Evolutionary conservation across 1,140 invertebrate genomes (phyloP).

Genomic region (Latrodectus geometricus): DNA sequence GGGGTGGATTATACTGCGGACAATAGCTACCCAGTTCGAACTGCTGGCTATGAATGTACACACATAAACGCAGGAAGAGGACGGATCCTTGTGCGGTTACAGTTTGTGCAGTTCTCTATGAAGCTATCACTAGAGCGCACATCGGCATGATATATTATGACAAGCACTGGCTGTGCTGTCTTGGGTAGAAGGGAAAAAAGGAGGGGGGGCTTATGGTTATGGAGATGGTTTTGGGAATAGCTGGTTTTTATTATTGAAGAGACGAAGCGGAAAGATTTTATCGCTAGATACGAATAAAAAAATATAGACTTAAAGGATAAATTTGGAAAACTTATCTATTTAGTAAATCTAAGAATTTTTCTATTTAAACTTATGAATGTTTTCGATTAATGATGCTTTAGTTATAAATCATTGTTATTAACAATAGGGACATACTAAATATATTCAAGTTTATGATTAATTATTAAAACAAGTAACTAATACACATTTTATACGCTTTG

Average conservation of each 20-base stretch:
- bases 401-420: too few species aligned
- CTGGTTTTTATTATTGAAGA: conserved; percentile 13
- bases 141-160: conserved; percentile 54
- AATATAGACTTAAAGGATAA: too few species aligned
- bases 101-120: conserved; percentile 30
- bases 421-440: too few species aligned
- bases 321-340: too few species aligned
- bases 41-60: conserved; percentile 15
- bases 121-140: conserved; percentile 50
- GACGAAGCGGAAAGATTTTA: conserved; percentile 4
- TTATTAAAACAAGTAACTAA: too few species aligned
- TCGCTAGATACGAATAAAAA: too few species aligned
- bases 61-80: background rate
- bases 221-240: background rate
- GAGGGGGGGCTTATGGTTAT: background rate
- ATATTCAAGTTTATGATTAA: too few species aligned
- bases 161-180: conserved; percentile 1
- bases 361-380: too few species aligned
- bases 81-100: background rate
- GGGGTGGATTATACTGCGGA: conserved; percentile 40
- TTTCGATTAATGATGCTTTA: too few species aligned
- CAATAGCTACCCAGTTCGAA: conserved; percentile 26
- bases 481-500: too few species aligned
- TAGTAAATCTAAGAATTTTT: too few species aligned
- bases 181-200: background rate